Conservation (phyloP, 2,888 invertebrate species). For the Galerucella calmariensis region DNA sequence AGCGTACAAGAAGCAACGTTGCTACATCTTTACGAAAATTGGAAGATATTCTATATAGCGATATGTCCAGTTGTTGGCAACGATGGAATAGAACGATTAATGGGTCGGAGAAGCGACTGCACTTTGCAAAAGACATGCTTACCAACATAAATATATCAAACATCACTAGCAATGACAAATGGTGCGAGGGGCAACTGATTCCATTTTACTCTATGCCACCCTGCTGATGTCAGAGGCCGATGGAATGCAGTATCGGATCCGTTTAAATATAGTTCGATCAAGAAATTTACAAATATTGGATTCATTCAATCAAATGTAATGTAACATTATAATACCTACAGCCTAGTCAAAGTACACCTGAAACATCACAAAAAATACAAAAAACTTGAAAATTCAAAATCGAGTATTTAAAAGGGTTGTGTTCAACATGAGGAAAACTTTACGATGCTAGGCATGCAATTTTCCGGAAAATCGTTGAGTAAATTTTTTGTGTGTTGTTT, state of each 20-base stretch:
- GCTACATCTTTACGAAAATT: slow-evolving; percentile 1
- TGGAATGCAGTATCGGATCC: not conserved
- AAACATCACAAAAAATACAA: too few species aligned
- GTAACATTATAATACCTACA: too few species aligned
- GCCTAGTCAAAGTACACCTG: too few species aligned
- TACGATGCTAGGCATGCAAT: too few species aligned
- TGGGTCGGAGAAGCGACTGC: slow-evolving; percentile 54
- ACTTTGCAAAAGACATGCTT: slow-evolving; percentile 62
- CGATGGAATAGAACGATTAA: slow-evolving; percentile 52
- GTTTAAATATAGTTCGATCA: too few species aligned
- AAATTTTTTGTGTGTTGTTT: too few species aligned
- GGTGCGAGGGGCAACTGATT: slow-evolving; percentile 54
- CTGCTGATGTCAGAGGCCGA: slow-evolving; percentile 1
- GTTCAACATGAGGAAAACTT: too few species aligned
- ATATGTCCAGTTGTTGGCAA: slow-evolving; percentile 16
- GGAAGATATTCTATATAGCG: not conserved
- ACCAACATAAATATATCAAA: slow-evolving; percentile 64
- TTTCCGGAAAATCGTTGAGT: too few species aligned
- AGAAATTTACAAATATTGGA: too few species aligned
- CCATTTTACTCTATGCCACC: slow-evolving; percentile 21
- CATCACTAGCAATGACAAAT: slow-evolving; percentile 65
- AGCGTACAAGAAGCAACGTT: slow-evolving; percentile 29
- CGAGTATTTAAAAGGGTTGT: too few species aligned
- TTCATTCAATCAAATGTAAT: too few species aligned
- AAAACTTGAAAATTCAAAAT: too few species aligned